phyloP scores from a whole-genome alignment of 2,888 invertebrate species.

The Blastobasis lacticolella region DNA sequence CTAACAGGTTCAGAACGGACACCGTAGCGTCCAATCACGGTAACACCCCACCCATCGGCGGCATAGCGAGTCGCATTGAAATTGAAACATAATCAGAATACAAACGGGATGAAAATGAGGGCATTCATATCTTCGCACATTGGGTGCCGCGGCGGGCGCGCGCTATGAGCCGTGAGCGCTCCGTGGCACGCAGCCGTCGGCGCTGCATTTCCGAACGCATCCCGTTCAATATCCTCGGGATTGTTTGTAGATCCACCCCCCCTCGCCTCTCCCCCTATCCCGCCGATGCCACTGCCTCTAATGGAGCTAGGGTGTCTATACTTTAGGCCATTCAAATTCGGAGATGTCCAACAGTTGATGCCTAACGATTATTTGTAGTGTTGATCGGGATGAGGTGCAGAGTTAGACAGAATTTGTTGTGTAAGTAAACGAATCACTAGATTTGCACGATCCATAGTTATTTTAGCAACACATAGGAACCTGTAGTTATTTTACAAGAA shows the following conservation, averaged over 20 bases:
- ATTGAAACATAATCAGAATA: slow-evolving; percentile 37
- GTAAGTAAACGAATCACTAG: no score
- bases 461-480: no score
- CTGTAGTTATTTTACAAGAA: no score
- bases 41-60: no score
- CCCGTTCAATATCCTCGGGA: slow-evolving; percentile 71
- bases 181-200: slow-evolving; percentile 53
- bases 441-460: no score
- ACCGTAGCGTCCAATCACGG: no score
- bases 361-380: no score
- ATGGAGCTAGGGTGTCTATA: slow-evolving; percentile 30
- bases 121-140: slow-evolving; percentile 58
- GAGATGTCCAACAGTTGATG: no score
- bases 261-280: slow-evolving; percentile 21
- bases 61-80: neutral
- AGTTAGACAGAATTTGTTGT: no score
- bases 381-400: no score
- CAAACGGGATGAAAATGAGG: slow-evolving; percentile 50
- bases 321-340: no score
- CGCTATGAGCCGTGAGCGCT: slow-evolving; percentile 45
- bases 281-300: slow-evolving; percentile 23
- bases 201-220: slow-evolving; percentile 69
- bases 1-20: no score
- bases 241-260: slow-evolving; percentile 59
- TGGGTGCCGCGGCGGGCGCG: slow-evolving; percentile 13